These are phyloP conservation scores for Anthonomus grandis DNA, from an alignment of 1,140 invertebrate species.

Conservation along the genomic window DNA sequence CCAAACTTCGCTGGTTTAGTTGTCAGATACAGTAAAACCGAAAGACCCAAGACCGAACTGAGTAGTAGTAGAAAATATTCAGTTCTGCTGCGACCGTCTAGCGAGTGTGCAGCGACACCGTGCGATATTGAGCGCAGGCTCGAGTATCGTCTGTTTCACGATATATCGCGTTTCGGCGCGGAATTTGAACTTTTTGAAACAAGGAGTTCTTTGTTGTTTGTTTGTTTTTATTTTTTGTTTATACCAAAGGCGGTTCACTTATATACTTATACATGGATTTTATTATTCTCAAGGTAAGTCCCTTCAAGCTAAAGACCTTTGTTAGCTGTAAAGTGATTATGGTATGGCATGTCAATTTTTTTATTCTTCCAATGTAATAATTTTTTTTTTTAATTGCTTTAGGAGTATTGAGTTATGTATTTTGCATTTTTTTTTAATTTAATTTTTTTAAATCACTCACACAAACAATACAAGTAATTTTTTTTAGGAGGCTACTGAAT, in stretches of 20 bases:
- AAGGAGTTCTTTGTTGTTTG: neutral
- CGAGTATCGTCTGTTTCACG: too few species aligned
- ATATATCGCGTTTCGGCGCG: conserved; percentile 23
- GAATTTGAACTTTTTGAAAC: conserved; percentile 3
- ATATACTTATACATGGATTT: conserved; percentile 33
- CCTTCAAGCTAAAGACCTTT: neutral
- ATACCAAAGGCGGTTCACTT: neutral
- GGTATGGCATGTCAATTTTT: neutral
- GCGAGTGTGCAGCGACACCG: neutral
- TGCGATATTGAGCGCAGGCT: neutral
- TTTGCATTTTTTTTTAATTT: conserved; percentile 2
- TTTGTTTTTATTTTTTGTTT: neutral
- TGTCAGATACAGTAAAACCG: conserved; percentile 20
- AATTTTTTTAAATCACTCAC: too few species aligned
- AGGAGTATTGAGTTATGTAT: too few species aligned
- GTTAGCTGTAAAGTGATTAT: conserved; percentile 1
- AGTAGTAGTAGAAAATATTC: too few species aligned
- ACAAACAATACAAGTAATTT: too few species aligned
- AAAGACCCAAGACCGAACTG: too few species aligned
- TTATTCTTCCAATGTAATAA: conserved; percentile 1
- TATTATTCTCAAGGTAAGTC: conserved; percentile 37
- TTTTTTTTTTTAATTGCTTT: too few species aligned
- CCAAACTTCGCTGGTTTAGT: conserved; percentile 21
- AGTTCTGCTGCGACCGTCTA: conserved; percentile 19
- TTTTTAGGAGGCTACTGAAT: too few species aligned